These are phyloP conservation scores for Luidia sarsii DNA, from an alignment of 53 echinoderm and acorn worm species.

Conservation along the genomic window DNA sequence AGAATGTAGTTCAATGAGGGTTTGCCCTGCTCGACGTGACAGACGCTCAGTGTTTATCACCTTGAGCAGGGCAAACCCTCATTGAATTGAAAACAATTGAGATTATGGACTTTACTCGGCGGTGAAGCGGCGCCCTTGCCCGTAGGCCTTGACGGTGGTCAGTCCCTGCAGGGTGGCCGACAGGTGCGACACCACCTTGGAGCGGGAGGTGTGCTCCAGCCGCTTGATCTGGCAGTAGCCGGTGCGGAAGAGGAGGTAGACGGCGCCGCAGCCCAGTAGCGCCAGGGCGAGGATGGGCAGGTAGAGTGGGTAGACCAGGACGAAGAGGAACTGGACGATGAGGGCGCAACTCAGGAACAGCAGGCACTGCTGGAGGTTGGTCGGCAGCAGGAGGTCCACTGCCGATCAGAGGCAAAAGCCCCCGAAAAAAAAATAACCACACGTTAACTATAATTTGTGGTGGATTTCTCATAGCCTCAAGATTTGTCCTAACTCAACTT, in stretches of 20 bases:
- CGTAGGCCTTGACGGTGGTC: conserved; percentile 74
- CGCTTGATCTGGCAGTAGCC: conserved; percentile 85
- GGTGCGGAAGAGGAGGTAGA: conserved; percentile 62
- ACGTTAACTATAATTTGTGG: too few species aligned
- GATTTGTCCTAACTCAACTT: too few species aligned
- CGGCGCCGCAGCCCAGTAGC: conserved; percentile 35
- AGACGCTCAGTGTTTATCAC: too few species aligned
- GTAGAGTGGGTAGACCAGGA: conserved; percentile 71
- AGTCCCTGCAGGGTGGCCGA: conserved; percentile 82
- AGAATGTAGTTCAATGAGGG: too few species aligned
- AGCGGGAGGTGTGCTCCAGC: conserved; percentile 67
- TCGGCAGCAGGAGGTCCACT: conserved; percentile 78
- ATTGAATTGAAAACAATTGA: neutral
- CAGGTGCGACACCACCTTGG: conserved; percentile 74
- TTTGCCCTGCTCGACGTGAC: too few species aligned
- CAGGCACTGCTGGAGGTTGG: conserved; percentile 60
- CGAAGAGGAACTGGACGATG: conserved; percentile 56
- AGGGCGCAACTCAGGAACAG: conserved; percentile 59
- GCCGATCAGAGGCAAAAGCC: conserved; percentile 26
- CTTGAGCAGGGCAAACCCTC: neutral
- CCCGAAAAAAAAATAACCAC: too few species aligned
- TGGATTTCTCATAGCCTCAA: too few species aligned
- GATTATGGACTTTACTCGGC: conserved; percentile 37
- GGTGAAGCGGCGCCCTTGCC: conserved; percentile 62
- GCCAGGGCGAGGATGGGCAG: conserved; percentile 41